Evolutionary conservation across 2,797 vertebrate species (phyloP), one percentile per base, ranked within the genome.

Genomic region (Sebastes dallii): DNA sequence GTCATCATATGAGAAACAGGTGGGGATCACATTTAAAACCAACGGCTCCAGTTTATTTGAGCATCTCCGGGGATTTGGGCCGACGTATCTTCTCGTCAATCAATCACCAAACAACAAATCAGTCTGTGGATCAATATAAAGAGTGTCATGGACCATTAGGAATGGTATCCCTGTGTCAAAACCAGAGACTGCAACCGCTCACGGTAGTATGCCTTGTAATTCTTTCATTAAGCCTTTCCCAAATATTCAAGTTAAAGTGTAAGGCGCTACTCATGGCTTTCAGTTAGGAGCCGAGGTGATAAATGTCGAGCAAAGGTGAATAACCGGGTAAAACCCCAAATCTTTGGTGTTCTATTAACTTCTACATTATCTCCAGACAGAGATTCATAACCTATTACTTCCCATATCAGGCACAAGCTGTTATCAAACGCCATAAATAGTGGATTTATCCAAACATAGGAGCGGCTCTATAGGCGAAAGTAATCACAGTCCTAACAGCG

Each of bases 301-400:
- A 81, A 78, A 83, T 75, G 73, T 77, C 12, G 12, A 66, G 42
- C 61, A 78, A 85, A 86, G 85, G 77, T 80, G 66, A 77, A 55
- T 22, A 80, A 66, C 42, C 1, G 10, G 25, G 34, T 16, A 58
- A 79, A 80, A 75, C 54, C 60, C 30, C 56, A 75, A 77, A 86
- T 82, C 79, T 79, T 72, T 72, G 32, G 81, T 87, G 64, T 81
- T 80, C 81, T 78, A 88, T 93, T 93, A 93, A 91, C 88, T 80
- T 71, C 61, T 42, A 25, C 52, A 68, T 82, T 90, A 90, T 86
- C 88, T 91, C 61, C 58, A 72, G 70, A 80, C 72, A 69, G 46
- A 81, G 61, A 86, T 87, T 77, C 70, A 85, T 86, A 85, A 88
- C 67, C 77, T 75, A 83, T 90, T 91, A 69, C 78, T 74, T 78